Conservation (phyloP, 1,140 invertebrate species). For the Lanistes nyassanus region DNA sequence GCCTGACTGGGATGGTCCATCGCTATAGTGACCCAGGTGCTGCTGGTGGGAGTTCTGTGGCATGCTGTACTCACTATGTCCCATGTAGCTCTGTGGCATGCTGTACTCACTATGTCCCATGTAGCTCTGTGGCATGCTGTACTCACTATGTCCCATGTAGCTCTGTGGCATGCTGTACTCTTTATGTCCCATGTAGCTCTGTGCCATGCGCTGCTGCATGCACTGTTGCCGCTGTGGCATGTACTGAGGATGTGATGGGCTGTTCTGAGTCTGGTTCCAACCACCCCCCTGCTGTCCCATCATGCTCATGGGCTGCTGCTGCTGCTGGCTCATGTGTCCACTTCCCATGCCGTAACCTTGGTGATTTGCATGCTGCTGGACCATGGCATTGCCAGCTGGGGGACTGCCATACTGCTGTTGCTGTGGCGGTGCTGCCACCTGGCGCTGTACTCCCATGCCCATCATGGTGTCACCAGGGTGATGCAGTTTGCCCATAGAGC, state of each 20-base stretch:
- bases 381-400: conserved; percentile 24
- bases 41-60: conserved; percentile 27
- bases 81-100: conserved; percentile 39
- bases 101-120: too few species aligned
- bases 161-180: too few species aligned
- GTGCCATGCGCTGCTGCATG: conserved; percentile 29
- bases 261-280: conserved; percentile 42
- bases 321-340: conserved; percentile 21
- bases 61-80: conserved; percentile 46
- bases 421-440: conserved; percentile 14
- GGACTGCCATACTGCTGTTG: conserved; percentile 37
- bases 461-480: conserved; percentile 30
- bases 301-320: conserved; percentile 27
- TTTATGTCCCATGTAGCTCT: too few species aligned
- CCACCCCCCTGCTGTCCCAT: conserved; percentile 20
- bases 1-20: conserved; percentile 8
- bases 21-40: conserved; percentile 34
- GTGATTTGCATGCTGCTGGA: conserved; percentile 26
- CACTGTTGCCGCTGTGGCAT: conserved; percentile 56
- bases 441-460: conserved; percentile 28
- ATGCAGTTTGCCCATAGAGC: conserved; percentile 25
- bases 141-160: too few species aligned
- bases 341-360: conserved; percentile 28
- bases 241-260: conserved; percentile 38
- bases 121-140: too few species aligned